phyloP scores from a whole-genome alignment of 1,140 invertebrate species.

The Caenorhabditis inopinata region DNA sequence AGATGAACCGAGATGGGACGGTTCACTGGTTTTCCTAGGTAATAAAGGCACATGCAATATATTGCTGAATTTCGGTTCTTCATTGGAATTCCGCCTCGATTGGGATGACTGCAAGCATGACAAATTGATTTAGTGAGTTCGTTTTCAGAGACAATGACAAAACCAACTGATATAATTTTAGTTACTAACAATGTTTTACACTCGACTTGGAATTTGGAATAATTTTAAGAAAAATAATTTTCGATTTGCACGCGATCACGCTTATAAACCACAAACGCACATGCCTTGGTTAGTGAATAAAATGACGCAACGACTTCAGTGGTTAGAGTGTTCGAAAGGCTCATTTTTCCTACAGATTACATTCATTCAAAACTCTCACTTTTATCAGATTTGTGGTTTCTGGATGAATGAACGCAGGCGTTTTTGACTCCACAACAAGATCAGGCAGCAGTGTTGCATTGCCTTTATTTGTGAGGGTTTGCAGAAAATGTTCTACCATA shows the following conservation, averaged over 20 bases:
- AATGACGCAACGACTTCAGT: too few species aligned
- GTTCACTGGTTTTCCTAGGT: background rate
- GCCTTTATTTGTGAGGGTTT: conserved; percentile 30
- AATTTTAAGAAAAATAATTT: too few species aligned
- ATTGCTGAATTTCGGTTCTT: background rate
- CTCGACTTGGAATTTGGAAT: too few species aligned
- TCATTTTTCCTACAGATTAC: too few species aligned
- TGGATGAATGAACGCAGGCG: background rate
- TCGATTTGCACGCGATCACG: too few species aligned
- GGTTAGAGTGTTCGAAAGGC: too few species aligned
- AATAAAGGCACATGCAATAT: background rate
- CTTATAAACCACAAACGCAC: too few species aligned
- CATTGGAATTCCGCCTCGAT: background rate
- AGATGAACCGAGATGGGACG: background rate
- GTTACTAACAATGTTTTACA: too few species aligned
- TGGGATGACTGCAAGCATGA: background rate
- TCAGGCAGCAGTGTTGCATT: background rate
- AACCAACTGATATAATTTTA: too few species aligned
- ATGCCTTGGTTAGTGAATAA: too few species aligned
- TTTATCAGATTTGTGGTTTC: background rate
- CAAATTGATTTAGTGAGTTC: background rate
- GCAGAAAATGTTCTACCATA: conserved; percentile 58
- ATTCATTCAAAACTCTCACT: too few species aligned
- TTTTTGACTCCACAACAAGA: background rate
- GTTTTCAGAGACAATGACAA: too few species aligned